phyloP scores from a whole-genome alignment of 1,140 invertebrate genomes.

The Drosophila obscura region DNA sequence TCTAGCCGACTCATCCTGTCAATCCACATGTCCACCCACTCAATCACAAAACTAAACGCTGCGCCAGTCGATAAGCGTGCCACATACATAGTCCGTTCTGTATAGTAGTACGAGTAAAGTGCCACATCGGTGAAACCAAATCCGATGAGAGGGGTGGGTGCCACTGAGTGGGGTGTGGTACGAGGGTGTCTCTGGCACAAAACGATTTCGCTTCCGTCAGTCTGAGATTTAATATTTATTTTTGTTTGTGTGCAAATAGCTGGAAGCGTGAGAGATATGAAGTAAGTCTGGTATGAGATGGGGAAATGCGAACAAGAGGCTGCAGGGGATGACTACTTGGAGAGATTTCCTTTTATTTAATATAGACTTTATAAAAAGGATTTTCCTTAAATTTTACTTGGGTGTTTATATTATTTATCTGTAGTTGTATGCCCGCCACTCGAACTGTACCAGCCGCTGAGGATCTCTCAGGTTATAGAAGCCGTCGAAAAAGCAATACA shows the following conservation, averaged over 20 bases:
- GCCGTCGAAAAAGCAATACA: too few relatives aligned
- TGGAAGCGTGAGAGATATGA: conserved; percentile 68
- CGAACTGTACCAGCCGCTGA: too few relatives aligned
- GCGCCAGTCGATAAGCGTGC: conserved; percentile 71
- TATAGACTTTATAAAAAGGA: conserved; percentile 5
- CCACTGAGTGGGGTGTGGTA: conserved; percentile 4
- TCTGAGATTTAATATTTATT: conserved; percentile 82
- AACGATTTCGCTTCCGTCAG: conserved; percentile 71
- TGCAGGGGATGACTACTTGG: conserved; percentile 13
- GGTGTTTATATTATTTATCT: too few relatives aligned
- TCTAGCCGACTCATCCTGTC: conserved; percentile 81
- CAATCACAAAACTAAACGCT: conserved; percentile 80
- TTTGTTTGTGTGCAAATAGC: conserved; percentile 83
- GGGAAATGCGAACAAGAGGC: background rate
- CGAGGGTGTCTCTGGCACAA: conserved; percentile 37
- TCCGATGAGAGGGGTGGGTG: conserved; percentile 7
- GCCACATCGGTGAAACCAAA: conserved; percentile 34
- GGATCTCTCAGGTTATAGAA: too few relatives aligned
- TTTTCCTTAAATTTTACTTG: background rate
- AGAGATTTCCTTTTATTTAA: conserved; percentile 1
- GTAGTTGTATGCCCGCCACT: too few relatives aligned
- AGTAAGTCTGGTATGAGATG: conserved; percentile 11
- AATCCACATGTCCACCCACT: conserved; percentile 83
- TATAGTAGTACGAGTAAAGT: conserved; percentile 25
- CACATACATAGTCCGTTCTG: conserved; percentile 11